A percentile compares a stretch with the other conserved stretches of the same genome.
These are phyloP conservation scores for Coturnix japonica DNA, from an alignment of 2,113 vertebrate genomes.

Conservation along the genomic window DNA sequence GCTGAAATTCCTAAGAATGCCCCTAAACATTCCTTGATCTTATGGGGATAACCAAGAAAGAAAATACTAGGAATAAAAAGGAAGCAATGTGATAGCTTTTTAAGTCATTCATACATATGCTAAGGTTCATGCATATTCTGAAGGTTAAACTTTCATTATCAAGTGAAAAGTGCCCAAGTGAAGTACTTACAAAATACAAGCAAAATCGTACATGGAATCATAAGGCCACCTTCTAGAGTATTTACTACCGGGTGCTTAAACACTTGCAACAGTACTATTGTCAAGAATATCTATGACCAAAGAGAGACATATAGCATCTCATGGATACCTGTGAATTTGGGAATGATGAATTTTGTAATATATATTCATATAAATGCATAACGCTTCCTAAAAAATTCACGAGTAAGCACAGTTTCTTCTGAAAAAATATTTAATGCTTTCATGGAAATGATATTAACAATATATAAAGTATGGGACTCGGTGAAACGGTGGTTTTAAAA, in stretches of 20 bases:
- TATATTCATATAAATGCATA: constrained; percentile 56
- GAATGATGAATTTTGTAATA: constrained; percentile 51
- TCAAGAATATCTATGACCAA: constrained; percentile 55
- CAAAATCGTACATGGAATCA: constrained; percentile 28
- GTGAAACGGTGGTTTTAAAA: constrained; percentile 52
- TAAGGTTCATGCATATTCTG: not conserved
- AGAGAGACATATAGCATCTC: constrained; percentile 14
- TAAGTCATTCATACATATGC: not conserved
- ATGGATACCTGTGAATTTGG: constrained; percentile 35
- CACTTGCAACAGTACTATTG: not conserved
- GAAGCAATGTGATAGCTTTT: constrained; percentile 8
- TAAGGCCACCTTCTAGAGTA: constrained; percentile 28
- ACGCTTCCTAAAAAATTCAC: constrained; percentile 19
- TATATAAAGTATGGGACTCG: constrained; percentile 44
- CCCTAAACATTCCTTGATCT: not conserved
- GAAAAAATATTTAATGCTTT: constrained; percentile 60
- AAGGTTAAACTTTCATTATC: constrained; percentile 41
- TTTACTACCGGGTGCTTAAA: constrained; percentile 44
- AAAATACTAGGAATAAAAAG: constrained; percentile 17
- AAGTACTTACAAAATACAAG: constrained; percentile 14
- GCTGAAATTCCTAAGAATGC: not conserved
- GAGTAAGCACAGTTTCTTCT: constrained; percentile 23
- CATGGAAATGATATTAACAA: constrained; percentile 67
- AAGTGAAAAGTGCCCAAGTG: constrained; percentile 35
- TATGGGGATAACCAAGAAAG: not conserved